Conservation (phyloP, 2,113 vertebrate species). For the Sander lucioperca region DNA sequence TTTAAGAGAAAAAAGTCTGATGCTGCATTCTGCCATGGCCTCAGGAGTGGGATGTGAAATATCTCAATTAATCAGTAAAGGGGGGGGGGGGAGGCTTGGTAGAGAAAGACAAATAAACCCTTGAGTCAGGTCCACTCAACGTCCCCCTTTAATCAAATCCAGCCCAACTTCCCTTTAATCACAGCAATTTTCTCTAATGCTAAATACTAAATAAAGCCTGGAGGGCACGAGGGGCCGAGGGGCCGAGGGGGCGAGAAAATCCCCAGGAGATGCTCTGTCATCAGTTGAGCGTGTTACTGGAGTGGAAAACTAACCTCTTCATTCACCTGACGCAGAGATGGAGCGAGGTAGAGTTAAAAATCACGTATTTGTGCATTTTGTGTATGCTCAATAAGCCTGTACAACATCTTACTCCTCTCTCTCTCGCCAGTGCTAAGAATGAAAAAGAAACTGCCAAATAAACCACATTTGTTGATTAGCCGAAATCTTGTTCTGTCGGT, state of each 20-base stretch:
- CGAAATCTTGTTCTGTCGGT: conserved; percentile 13
- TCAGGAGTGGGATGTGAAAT: conserved; percentile 63
- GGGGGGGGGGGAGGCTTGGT: no score
- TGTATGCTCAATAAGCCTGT: conserved; percentile 4
- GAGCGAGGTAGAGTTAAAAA: conserved; percentile 16
- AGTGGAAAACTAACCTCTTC: conserved; percentile 71
- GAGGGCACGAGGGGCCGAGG: conserved; percentile 20
- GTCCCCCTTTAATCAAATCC: conserved; percentile 75
- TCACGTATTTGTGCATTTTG: not conserved
- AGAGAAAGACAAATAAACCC: conserved; percentile 54
- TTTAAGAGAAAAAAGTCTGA: conserved; percentile 42
- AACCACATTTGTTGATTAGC: conserved; percentile 5
- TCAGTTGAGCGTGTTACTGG: conserved; percentile 53
- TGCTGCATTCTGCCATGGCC: conserved; percentile 59
- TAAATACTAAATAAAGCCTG: conserved; percentile 72
- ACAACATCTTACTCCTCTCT: not conserved
- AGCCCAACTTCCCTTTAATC: conserved; percentile 69
- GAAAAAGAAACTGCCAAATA: not conserved
- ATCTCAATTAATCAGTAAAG: conserved; percentile 68
- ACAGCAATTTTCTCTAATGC: conserved; percentile 66
- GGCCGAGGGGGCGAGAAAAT: conserved; percentile 38
- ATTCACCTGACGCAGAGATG: conserved; percentile 44
- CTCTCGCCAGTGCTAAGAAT: not conserved
- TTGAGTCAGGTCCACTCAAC: conserved; percentile 59
- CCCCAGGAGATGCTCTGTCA: conserved; percentile 60